phyloP scores from a whole-genome alignment of 1,140 invertebrate species.

The Triops cancriformis region DNA sequence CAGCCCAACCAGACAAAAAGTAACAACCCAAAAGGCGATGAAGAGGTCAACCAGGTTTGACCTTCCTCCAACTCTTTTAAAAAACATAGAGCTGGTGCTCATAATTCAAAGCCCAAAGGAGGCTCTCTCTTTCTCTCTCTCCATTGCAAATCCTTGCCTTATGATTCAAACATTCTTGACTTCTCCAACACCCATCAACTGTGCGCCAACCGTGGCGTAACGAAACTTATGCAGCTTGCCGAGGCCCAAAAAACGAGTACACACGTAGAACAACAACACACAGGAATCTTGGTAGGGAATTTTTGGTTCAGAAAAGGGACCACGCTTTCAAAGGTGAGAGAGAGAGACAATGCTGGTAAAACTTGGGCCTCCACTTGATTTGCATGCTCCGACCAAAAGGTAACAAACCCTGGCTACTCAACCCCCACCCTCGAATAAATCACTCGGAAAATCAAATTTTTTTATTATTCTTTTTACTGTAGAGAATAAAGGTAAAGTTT shows the following conservation, averaged over 20 bases:
- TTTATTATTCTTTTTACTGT: background rate
- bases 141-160: background rate
- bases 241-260: background rate
- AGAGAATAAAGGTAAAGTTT: no score
- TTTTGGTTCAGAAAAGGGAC: background rate
- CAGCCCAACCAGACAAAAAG: no score
- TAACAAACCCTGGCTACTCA: background rate
- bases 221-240: background rate
- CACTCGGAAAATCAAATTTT: background rate
- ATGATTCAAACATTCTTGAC: conserved; percentile 3
- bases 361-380: background rate
- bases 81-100: conserved; percentile 5
- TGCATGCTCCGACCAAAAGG: background rate
- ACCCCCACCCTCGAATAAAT: background rate
- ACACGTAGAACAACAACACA: background rate
- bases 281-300: background rate
- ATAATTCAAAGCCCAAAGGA: background rate
- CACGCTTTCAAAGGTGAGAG: background rate
- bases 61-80: background rate
- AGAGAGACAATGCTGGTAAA: background rate
- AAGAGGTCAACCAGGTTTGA: background rate
- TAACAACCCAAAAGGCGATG: background rate
- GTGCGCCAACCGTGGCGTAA: background rate
- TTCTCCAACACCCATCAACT: background rate
- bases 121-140: background rate